Percentiles rank a stretch among this genome's conserved stretches.
Conservation (phyloP, 2,113 vertebrate species). For the Centrocercus urophasianus region DNA sequence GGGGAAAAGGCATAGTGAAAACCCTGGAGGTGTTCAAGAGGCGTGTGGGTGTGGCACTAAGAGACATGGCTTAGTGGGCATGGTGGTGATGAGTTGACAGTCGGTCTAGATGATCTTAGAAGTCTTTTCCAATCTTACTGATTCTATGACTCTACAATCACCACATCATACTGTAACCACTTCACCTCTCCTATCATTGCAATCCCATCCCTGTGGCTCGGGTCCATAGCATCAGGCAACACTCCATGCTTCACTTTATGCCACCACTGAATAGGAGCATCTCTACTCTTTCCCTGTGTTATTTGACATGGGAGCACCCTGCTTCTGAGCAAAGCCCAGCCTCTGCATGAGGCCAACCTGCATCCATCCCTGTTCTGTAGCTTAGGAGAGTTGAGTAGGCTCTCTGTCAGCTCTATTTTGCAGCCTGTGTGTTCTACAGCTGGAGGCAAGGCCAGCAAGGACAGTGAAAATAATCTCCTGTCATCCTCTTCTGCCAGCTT, state of each 20-base stretch:
- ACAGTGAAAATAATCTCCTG: not conserved
- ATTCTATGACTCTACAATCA: too few species aligned
- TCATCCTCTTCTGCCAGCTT: not conserved
- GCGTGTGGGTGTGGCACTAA: too few species aligned
- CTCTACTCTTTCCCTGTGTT: not conserved
- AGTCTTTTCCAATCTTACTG: too few species aligned
- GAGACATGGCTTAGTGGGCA: too few species aligned
- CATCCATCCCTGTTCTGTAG: too few species aligned
- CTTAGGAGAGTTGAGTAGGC: not conserved
- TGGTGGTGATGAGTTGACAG: too few species aligned
- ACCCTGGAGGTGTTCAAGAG: too few species aligned
- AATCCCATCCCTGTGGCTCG: not conserved
- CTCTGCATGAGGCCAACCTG: fast-evolving
- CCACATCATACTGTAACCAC: fast-evolving
- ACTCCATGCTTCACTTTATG: not conserved
- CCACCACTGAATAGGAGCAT: fast-evolving
- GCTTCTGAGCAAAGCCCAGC: not conserved
- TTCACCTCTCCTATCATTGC: not conserved
- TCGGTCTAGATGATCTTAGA: too few species aligned
- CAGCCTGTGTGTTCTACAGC: not conserved
- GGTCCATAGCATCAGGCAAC: not conserved
- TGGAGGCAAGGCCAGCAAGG: not conserved
- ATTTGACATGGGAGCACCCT: not conserved
- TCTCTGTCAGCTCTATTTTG: not conserved
- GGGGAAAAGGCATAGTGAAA: not conserved